Evolutionary conservation across 1,140 invertebrate species (phyloP).

Genomic region (Colletes gigas): DNA sequence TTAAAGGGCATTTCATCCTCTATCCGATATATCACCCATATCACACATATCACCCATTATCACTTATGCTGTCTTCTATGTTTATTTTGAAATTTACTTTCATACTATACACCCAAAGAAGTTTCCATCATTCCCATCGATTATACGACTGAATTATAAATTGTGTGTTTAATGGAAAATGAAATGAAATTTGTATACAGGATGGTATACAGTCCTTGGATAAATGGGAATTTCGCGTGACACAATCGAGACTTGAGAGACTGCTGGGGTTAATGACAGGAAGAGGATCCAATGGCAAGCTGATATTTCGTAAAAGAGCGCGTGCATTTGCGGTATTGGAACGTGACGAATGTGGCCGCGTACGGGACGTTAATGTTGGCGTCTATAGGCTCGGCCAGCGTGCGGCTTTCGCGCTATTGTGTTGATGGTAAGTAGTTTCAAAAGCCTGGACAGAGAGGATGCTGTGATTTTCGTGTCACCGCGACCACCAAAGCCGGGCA

Average conservation of each 20-base stretch:
- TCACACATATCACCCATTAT: too few species aligned
- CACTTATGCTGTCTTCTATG: too few species aligned
- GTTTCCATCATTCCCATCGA: too few species aligned
- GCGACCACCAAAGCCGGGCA: neutral
- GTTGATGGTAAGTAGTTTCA: constrained; percentile 36
- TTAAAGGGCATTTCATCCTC: too few species aligned
- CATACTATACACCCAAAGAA: too few species aligned
- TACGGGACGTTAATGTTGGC: constrained; percentile 18
- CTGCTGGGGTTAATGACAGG: constrained; percentile 48
- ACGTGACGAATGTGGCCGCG: constrained; percentile 13
- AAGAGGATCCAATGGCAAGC: constrained; percentile 43
- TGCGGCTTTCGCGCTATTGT: constrained; percentile 28
- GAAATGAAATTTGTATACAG: too few species aligned
- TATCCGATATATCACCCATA: too few species aligned
- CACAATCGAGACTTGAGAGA: constrained; percentile 17
- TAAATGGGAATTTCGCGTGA: neutral
- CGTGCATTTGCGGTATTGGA: constrained; percentile 29
- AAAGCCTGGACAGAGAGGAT: constrained; percentile 11
- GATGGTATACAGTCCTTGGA: too few species aligned
- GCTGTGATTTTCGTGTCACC: neutral
- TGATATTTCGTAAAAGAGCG: constrained; percentile 45
- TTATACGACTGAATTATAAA: too few species aligned
- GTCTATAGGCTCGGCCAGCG: constrained; percentile 14
- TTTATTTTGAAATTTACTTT: too few species aligned
- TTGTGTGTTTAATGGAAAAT: too few species aligned